Evolutionary conservation across 2,797 vertebrate species (phyloP).

Genomic region (Eurystomus glaucurus): DNA sequence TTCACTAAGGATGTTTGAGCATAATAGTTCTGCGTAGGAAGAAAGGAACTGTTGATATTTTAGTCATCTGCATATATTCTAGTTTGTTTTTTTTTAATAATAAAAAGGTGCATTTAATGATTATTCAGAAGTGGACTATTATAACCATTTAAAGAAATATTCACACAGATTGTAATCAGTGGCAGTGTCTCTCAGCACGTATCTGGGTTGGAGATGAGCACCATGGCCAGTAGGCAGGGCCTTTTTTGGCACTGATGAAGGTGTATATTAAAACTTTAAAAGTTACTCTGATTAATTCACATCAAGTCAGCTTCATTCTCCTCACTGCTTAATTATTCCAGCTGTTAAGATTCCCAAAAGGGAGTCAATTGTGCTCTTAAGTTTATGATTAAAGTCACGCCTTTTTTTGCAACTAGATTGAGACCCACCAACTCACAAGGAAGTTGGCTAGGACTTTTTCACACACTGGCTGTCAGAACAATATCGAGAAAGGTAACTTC

Average conservation of each 20-base stretch:
- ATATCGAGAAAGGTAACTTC: not conserved
- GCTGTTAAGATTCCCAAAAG: conserved; percentile 33
- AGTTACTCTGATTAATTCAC: conserved; percentile 63
- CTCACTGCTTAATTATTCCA: conserved; percentile 28
- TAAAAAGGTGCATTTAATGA: conserved; percentile 72
- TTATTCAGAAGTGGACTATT: conserved; percentile 79
- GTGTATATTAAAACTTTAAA: conserved; percentile 52
- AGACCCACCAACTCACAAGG: not conserved
- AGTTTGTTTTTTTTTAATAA: conserved; percentile 49
- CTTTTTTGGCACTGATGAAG: conserved; percentile 57
- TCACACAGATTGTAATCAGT: conserved; percentile 70
- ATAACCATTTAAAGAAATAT: conserved; percentile 66
- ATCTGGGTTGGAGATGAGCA: conserved; percentile 63
- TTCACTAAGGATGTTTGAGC: conserved; percentile 71
- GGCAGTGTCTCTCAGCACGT: not conserved
- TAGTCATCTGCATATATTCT: conserved; percentile 78
- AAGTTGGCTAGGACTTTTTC: not conserved
- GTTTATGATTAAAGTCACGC: not conserved
- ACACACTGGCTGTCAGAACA: not conserved
- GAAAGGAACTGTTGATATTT: conserved; percentile 82
- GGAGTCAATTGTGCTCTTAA: not conserved
- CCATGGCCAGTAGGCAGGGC: conserved; percentile 27
- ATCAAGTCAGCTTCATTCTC: conserved; percentile 47
- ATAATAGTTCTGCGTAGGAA: conserved; percentile 80
- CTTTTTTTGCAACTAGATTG: not conserved